Conservation (phyloP, 2,797 vertebrate species). For the Siniperca scherzeri region DNA sequence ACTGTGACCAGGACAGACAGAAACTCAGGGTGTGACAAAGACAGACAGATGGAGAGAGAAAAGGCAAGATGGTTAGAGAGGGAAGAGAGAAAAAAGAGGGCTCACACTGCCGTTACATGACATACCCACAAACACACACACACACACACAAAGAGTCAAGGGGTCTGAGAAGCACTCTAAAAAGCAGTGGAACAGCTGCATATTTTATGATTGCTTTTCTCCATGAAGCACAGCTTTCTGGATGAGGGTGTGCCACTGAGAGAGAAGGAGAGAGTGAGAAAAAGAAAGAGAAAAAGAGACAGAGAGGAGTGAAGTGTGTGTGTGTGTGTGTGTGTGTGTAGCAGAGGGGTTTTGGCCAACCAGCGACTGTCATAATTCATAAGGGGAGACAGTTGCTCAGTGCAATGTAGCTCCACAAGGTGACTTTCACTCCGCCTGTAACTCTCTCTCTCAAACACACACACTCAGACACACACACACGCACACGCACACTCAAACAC, state of each 20-base stretch:
- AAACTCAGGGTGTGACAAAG: slow-evolving; percentile 33
- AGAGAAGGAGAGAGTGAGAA: slow-evolving; percentile 33
- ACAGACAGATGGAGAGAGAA: slow-evolving; percentile 41
- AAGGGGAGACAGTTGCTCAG: slow-evolving; percentile 74
- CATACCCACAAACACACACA: slow-evolving; percentile 46
- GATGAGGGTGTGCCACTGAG: slow-evolving; percentile 62
- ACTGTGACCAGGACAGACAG: background rate
- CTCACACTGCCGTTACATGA: slow-evolving; percentile 44
- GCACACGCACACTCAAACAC: slow-evolving; percentile 1
- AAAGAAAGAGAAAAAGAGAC: slow-evolving; percentile 12
- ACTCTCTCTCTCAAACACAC: slow-evolving; percentile 8
- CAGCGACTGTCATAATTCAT: slow-evolving; percentile 83
- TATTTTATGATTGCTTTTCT: slow-evolving; percentile 86
- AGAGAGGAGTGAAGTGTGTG: slow-evolving; percentile 17
- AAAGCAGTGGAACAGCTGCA: slow-evolving; percentile 78
- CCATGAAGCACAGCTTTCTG: slow-evolving; percentile 69
- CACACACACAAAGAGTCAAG: slow-evolving; percentile 35
- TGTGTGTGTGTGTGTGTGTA: slow-evolving; percentile 17
- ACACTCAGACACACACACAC: slow-evolving; percentile 10
- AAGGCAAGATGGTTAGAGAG: background rate
- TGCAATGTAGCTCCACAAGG: slow-evolving; percentile 79
- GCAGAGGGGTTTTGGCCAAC: slow-evolving; percentile 61
- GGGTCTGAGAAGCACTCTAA: slow-evolving; percentile 72
- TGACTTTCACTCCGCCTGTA: slow-evolving; percentile 80
- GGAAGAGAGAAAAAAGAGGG: slow-evolving; percentile 2